Conservation (phyloP, 2,113 vertebrate species). For the Terrapene triunguis region DNA sequence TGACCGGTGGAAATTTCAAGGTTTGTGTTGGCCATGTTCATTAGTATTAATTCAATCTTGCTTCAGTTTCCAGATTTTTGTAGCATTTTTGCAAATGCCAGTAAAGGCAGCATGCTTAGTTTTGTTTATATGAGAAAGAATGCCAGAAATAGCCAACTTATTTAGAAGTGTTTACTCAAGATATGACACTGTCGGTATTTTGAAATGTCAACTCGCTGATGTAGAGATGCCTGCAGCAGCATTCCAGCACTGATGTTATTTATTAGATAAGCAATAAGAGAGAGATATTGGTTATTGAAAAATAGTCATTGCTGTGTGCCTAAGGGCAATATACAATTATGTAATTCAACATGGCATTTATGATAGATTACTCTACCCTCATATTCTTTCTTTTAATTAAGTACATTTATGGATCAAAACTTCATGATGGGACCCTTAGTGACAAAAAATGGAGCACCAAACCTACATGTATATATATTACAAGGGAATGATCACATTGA, state of each 20-base stretch:
- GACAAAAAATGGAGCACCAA: not conserved
- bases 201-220: constrained; percentile 42
- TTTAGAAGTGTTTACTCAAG: constrained; percentile 27
- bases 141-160: not conserved
- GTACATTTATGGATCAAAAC: not conserved
- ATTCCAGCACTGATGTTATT: constrained; percentile 16
- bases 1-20: constrained; percentile 12
- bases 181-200: constrained; percentile 30
- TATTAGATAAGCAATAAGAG: constrained; percentile 31
- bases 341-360: not conserved
- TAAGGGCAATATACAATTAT: not conserved
- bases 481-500: not conserved
- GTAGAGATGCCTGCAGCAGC: not conserved
- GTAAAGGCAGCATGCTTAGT: not conserved
- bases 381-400: not conserved
- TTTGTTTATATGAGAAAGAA: not conserved
- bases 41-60: constrained; percentile 17
- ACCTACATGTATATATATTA: not conserved
- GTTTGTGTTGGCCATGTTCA: not conserved
- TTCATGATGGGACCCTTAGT: not conserved
- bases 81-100: constrained; percentile 2
- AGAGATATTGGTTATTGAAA: not conserved
- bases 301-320: not conserved
- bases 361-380: not conserved
- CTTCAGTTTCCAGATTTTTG: constrained; percentile 1